Conservation (phyloP, 2,797 vertebrate genomes). For the Echiichthys vipera region DNA sequence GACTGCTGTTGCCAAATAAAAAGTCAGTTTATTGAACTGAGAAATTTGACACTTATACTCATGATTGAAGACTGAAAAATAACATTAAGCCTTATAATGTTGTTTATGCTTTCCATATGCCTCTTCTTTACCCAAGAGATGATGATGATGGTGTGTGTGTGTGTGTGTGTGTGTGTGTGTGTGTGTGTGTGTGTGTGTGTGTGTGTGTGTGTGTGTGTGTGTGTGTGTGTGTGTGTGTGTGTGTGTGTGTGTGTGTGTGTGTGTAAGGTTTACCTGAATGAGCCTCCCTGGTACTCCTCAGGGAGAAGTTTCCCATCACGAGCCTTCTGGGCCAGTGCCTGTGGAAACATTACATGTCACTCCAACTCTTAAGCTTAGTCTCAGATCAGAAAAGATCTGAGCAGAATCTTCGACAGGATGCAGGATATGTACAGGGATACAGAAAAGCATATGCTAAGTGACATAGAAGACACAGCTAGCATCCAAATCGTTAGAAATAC, state of each 20-base stretch:
- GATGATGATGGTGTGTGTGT: too few species aligned
- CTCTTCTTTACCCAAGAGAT: background rate
- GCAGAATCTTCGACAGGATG: background rate
- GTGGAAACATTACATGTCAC: constrained; percentile 5
- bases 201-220: too few species aligned
- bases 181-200: too few species aligned
- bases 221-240: too few species aligned
- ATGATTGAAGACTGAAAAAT: background rate
- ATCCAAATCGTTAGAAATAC: background rate
- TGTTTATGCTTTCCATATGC: background rate
- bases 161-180: too few species aligned
- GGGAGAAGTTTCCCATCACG: constrained; percentile 95
- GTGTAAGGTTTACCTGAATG: constrained; percentile 90
- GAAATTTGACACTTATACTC: background rate
- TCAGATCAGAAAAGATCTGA: background rate
- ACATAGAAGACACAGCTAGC: background rate
- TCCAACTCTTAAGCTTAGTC: background rate
- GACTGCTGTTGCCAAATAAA: background rate
- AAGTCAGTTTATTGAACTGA: constrained; percentile 1
- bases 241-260: too few species aligned
- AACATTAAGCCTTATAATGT: background rate
- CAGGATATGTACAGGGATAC: background rate
- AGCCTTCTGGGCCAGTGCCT: constrained; percentile 94
- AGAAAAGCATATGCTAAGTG: background rate
- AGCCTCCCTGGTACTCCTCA: constrained; percentile 97